Evolutionary conservation across 2,888 invertebrate genomes (phyloP).

Genomic region (Nezara viridula): DNA sequence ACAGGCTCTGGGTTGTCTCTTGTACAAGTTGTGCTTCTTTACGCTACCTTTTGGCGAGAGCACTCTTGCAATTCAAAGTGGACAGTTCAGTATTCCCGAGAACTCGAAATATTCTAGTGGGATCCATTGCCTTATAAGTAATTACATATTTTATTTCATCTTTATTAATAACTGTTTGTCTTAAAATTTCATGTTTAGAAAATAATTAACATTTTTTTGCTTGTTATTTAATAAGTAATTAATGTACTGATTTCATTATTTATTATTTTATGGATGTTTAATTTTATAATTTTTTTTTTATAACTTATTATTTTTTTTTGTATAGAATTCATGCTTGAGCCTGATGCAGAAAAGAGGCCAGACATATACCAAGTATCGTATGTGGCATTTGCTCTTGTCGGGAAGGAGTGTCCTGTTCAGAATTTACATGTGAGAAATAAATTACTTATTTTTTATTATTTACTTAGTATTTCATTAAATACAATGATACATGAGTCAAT

Average conservation of each 20-base stretch:
- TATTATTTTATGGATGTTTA: not conserved
- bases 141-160: conserved; percentile 66
- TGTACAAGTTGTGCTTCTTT: conserved; percentile 92
- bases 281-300: not conserved
- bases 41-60: conserved; percentile 92
- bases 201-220: not conserved
- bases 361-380: conserved; percentile 88
- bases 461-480: no score
- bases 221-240: not conserved
- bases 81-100: conserved; percentile 87
- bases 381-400: conserved; percentile 79
- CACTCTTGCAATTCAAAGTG: conserved; percentile 92
- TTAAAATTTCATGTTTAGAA: not conserved
- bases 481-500: no score
- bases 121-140: conserved; percentile 81
- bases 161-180: not conserved
- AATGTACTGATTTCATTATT: not conserved
- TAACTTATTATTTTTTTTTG: conserved; percentile 63
- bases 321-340: conserved; percentile 85
- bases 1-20: conserved; percentile 87
- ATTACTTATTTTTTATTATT: conserved; percentile 17
- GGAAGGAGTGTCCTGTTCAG: conserved; percentile 83
- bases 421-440: conserved; percentile 79
- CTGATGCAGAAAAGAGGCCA: conserved; percentile 85
- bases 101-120: conserved; percentile 80